Evolutionary conservation across 35 echinoderm and acorn worm genomes (phyloP), one percentile per base, ranked within the genome.

Genomic region (Anneissia japonica): DNA sequence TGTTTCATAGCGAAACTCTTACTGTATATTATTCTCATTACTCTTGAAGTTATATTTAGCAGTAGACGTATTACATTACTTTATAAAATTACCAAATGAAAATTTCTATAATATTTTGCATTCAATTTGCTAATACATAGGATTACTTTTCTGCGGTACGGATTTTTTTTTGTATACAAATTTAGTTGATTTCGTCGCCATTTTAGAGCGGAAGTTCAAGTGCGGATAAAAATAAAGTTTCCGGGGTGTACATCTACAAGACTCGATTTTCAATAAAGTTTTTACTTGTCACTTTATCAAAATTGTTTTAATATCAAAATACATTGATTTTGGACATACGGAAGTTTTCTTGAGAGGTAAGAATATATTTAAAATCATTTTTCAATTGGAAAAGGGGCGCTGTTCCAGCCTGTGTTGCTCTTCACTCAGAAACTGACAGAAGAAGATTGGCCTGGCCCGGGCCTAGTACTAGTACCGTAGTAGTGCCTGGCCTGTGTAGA

Each of bases 161-260:
- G 51, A 64, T 26, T 64, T 64, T 64, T 64, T 12, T 9, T n/a
- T n/a, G n/a, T n/a, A 64, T 12, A 16, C 19, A 64, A 64, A 19
- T 64, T 64, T 64, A 26, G 21, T 2, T 64, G 51, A 64, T 64
- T 64, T 64, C 51, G 51, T 64, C 51, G 51, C 51, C 51, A 64
- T 64, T 64, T 64, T 64, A 64, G 51, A 64, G 51, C 51, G 51
- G 51, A 64, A 64, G 51, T 64, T 64, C 51, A 64, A 64, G 51
- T 64, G 51, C 51, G 51, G 26, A 64, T 64, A 64, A 64, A n/a
- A 43, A 64, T 23, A 64, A 64, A 64, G 51, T 64, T 64, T 64
- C 51, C 51, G 51, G 51, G 51, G 51, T 64, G 51, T 9, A 64
- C 51, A 64, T 12, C n/a, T 3, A 64, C 2, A 64, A 6, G 1